Base-by-base conservation (phyloP, 2,113 vertebrate species). In the Microtus ochrogaster region DNA sequence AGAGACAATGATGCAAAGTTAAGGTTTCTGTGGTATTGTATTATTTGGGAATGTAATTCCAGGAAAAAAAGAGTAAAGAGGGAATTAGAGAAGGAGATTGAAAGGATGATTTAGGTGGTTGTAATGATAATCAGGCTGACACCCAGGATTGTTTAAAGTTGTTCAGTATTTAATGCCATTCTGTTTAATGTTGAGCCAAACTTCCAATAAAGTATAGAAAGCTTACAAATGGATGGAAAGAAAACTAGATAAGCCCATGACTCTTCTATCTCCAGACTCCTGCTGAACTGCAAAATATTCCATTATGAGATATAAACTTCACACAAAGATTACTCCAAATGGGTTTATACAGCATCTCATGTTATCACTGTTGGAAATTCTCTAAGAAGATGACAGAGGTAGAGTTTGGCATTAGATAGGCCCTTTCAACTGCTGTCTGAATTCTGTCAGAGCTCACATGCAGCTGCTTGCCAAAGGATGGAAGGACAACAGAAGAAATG, bases 261-360 rank as follows among this genome's bases (percentile, higher is more conserved):
- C 58, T 36, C 4, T 22, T 28, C 22, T n/a, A 26, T 58, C 28
- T 79, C 65, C 13, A 85, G 26, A 4, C 5, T 84, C 11, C 21
- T 90, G 2, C 17, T 65, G 74, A 10, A 74, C 58, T 65, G 52
- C 55, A 63, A 82, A 52, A 1, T 84, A 41, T 83, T 28, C 11
- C 16, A 91, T 78, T 24, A 44, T 12, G 30, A 39, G 5, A 2
- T 83, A 26, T 92, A 87, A 55, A 1, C 2, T 14, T 66, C 28
- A 28, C n/a, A 92, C 1, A 5, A 2, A 84, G 8, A 12, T 6
- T 11, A 3, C n/a, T 33, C 11, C 2, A 10, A 22, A 7, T 47
- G 28, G 1, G 0, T 7, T 21, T 36, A 6, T 0, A n/a, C 3
- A 36, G 39, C 12, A 65, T 84, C 61, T 77, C 4, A 4, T 44